Evolutionary conservation across 2,888 invertebrate genomes (phyloP).

Genomic region (Napeogenes sylphis): DNA sequence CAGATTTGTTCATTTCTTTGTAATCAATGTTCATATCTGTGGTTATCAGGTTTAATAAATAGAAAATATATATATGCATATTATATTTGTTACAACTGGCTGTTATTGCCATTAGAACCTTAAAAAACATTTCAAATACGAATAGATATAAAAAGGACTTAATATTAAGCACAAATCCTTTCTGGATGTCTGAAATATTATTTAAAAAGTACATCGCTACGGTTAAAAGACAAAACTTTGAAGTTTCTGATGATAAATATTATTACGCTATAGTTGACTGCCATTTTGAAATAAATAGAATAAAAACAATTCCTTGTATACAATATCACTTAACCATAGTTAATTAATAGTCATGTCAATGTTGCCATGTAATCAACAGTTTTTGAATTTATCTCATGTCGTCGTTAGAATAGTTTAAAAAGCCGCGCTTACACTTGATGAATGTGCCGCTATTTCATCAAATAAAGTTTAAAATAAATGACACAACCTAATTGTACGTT

Average conservation of each 20-base stretch:
- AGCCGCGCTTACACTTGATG: slow-evolving; percentile 18
- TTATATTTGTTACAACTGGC: too few species aligned
- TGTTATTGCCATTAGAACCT: too few species aligned
- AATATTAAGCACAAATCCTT: background rate
- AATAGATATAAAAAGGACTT: too few species aligned
- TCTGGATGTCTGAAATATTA: background rate
- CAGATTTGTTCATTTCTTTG: too few species aligned
- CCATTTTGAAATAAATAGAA: slow-evolving; percentile 35
- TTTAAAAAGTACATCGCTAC: too few species aligned
- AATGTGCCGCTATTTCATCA: background rate
- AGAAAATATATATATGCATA: too few species aligned
- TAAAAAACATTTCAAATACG: too few species aligned
- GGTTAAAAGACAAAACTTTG: background rate
- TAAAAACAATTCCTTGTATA: slow-evolving; percentile 28
- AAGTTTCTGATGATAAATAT: slow-evolving; percentile 12
- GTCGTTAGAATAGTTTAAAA: slow-evolving; percentile 23
- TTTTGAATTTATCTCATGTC: slow-evolving; percentile 25
- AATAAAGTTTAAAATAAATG: background rate
- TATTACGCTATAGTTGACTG: slow-evolving; percentile 37
- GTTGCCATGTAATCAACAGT: slow-evolving; percentile 22
- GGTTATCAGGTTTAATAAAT: too few species aligned
- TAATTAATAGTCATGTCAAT: slow-evolving; percentile 10
- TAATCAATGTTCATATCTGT: too few species aligned
- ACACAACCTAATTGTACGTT: background rate
- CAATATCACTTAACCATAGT: slow-evolving; percentile 22